Evolutionary conservation across 2,888 invertebrate genomes (phyloP), one percentile per base, ranked within the genome.

Genomic region (Halocaridina rubra): DNA sequence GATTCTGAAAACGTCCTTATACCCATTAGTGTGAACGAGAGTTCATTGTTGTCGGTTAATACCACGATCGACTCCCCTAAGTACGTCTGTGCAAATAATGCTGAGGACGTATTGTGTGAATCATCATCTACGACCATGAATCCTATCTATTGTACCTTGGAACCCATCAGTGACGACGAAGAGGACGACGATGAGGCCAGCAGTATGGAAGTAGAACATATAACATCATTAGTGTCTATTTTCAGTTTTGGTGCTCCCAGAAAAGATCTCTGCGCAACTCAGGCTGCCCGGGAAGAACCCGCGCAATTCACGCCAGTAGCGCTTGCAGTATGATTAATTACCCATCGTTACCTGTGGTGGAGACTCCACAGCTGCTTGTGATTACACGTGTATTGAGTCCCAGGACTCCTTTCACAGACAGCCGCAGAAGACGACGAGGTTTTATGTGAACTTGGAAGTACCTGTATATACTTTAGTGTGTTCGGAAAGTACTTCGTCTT

Each of bases 161-260:
- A 85, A 29, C 72, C 76, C 16, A 88, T 88, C 27, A 88, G 85
- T 16, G 89, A 89, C 39, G 86, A 80, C 57, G 89, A 89, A 32
- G 88, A 88, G 19, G 89, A 88, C 13, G 87, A 89, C 69, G 88
- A 89, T 30, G 90, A 91, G 3, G 61, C 30, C 29, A 78, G 59
- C 82, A 91, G 91, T 13, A 93, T 93, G 93, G 93, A 93, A 90
- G 93, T 93, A 88, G 93, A 93, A 90, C 91, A 93, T 88, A 93
- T 93, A 88, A 93, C 93, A 59, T 93, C 92, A 85, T 90, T 93
- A 87, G 93, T 93, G 88, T 93, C 93, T 75, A 93, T 93, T 89
- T 93, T 93, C 90, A 93, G 93, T 89, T 93, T 93, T 89, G 92
- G 81, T 53, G 82, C 77, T 13, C 82, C 64, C 22, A 53, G 82